A percentile compares a stretch with the other conserved stretches of the same genome.
phyloP scores from a whole-genome alignment of 2,113 vertebrate species.

The Trinectes maculatus region DNA sequence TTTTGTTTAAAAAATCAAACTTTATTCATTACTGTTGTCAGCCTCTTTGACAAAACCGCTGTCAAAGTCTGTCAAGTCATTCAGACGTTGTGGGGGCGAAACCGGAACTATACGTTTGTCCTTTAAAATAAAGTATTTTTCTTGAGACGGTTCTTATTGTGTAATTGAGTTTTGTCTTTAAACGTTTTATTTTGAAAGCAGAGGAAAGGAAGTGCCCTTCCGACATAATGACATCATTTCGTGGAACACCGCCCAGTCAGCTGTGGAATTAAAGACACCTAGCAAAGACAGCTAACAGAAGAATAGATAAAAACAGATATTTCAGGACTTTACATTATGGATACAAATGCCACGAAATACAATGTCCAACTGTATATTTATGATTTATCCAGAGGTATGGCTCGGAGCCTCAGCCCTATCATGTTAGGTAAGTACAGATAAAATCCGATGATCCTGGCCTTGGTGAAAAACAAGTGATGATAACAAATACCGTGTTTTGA shows the following conservation, averaged over 20 bases:
- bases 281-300: conserved; percentile 9
- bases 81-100: neutral
- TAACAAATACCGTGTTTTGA: neutral
- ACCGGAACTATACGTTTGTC: neutral
- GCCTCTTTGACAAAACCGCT: too few species aligned
- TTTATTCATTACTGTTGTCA: too few species aligned
- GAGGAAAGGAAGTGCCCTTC: neutral
- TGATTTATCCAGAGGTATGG: conserved; percentile 95
- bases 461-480: conserved; percentile 16
- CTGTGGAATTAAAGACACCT: conserved; percentile 29
- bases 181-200: conserved; percentile 49
- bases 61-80: conserved; percentile 36
- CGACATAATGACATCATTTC: conserved; percentile 44
- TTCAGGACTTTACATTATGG: conserved; percentile 60
- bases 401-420: conserved; percentile 93
- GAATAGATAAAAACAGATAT: neutral
- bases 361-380: conserved; percentile 94
- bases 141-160: fast-evolving
- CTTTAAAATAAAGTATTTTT: conserved; percentile 41
- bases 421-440: conserved; percentile 90
- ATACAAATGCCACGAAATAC: conserved; percentile 72
- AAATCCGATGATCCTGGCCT: conserved; percentile 34
- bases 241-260: conserved; percentile 12
- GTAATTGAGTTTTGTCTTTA: fast-evolving
- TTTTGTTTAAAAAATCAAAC: too few species aligned